A percentile compares a stretch with the other conserved stretches of the same genome.
Evolutionary conservation across 2,113 vertebrate species (phyloP).

Genomic region (Phyllostomus discolor): DNA sequence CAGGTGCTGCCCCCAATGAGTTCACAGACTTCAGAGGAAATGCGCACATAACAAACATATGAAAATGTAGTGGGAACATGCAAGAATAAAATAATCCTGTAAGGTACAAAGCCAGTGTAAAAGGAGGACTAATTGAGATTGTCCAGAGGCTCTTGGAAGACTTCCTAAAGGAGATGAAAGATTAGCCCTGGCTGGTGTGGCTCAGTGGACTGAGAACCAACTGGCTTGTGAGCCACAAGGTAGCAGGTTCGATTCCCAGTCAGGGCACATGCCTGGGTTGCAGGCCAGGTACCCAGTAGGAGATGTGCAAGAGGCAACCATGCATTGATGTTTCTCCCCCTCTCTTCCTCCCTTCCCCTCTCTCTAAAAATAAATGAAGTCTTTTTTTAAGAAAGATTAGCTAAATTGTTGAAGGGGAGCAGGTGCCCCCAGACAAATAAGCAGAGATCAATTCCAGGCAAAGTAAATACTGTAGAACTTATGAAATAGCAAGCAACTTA

Average conservation of each 20-base stretch:
- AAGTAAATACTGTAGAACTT: neutral
- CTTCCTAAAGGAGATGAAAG: neutral
- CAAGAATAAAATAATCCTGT: neutral
- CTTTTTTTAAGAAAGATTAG: neutral
- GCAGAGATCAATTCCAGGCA: neutral
- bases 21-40: neutral
- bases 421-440: neutral
- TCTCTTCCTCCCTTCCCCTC: too few species aligned
- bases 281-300: too few species aligned
- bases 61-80: neutral
- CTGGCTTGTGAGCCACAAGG: too few species aligned
- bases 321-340: too few species aligned
- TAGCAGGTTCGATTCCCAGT: too few species aligned
- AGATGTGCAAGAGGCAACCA: too few species aligned
- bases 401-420: neutral
- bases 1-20: neutral
- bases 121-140: neutral
- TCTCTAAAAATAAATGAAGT: too few species aligned
- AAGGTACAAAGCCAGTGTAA: neutral
- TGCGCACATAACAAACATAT: neutral
- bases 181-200: too few species aligned
- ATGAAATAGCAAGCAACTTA: neutral
- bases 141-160: neutral
- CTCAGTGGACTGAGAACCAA: too few species aligned
- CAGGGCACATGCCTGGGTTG: too few species aligned